Evolutionary conservation across 2,888 invertebrate genomes (phyloP), one percentile per base, ranked within the genome.

Genomic region (Parnassius orleans): DNA sequence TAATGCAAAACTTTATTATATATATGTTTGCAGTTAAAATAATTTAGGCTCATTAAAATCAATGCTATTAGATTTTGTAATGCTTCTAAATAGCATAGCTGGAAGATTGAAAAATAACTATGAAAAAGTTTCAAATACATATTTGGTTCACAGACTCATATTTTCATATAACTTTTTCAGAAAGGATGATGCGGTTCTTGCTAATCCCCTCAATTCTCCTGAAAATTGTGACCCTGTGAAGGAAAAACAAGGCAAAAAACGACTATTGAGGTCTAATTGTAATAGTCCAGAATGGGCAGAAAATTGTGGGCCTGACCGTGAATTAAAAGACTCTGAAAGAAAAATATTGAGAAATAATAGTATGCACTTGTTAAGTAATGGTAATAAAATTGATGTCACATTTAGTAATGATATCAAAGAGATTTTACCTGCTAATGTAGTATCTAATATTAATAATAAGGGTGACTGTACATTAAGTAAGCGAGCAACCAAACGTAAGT

Each of bases 231-330:
- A 60, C 44, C 70, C 74, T 11, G 78, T 70, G 64, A 72, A 67
- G 61, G 76, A 78, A 63, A 77, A 75, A 69, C 68, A 74, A 68
- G 69, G 74, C 54, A 87, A 83, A 75, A 82, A 83, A 67, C 77
- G 79, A 67, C 67, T 79, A 44, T 70, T 84, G 2, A 72, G 78
- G 47, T 79, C 83, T 2, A 77, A 70, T 57, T 80, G 84, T 68
- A 73, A 68, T n/a, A 91, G 90, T 65, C 90, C 90, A 19, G 82
- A 89, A 66, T 91, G 90, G 90, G 89, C 86, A 9, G 85, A 86
- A 60, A 87, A 86, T 24, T 87, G 87, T 70, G 72, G 77, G 58
- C 83, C 84, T 53, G 72, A 70, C 58, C 77, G 83, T n/a, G 80
- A 81, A 48, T 60, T 61, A 19, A 68, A 69, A 63, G 55, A 62